phyloP scores from a whole-genome alignment of 2,113 vertebrate species.

The Nibea coibor region DNA sequence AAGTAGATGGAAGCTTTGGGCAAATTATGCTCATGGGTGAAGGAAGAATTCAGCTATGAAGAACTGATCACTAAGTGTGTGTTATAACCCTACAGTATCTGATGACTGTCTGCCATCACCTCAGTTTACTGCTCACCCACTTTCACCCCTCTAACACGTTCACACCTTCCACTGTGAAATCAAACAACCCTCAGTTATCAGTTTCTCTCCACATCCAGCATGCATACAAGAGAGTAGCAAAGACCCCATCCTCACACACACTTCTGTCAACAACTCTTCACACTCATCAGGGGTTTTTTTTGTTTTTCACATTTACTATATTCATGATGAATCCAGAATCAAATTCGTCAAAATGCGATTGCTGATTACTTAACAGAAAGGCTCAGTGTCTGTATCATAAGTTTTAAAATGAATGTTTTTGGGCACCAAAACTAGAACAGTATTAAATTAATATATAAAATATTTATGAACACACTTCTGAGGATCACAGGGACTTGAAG shows the following conservation, averaged over 20 bases:
- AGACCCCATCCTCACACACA: conserved; percentile 3
- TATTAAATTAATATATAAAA: conserved; percentile 1
- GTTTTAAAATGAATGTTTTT: background rate
- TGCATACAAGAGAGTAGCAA: background rate
- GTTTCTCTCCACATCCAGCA: background rate
- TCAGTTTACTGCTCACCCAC: background rate
- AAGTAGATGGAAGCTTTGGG: background rate
- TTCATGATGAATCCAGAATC: background rate
- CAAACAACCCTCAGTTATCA: background rate
- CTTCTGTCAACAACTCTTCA: conserved; percentile 24
- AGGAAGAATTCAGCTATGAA: background rate
- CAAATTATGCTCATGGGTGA: background rate
- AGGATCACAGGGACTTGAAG: background rate
- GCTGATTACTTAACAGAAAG: background rate
- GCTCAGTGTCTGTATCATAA: background rate
- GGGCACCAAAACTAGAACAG: background rate
- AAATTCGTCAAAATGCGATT: background rate
- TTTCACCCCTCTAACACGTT: conserved; percentile 18
- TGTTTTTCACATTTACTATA: background rate
- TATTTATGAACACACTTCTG: background rate
- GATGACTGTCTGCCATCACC: conserved; percentile 4
- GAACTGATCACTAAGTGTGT: background rate
- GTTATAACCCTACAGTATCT: background rate
- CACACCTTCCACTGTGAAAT: conserved; percentile 6
- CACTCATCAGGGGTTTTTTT: background rate